Evolutionary conservation across 1,140 invertebrate genomes (phyloP), one percentile per base, ranked within the genome.

Genomic region (Procambarus clarkii): DNA sequence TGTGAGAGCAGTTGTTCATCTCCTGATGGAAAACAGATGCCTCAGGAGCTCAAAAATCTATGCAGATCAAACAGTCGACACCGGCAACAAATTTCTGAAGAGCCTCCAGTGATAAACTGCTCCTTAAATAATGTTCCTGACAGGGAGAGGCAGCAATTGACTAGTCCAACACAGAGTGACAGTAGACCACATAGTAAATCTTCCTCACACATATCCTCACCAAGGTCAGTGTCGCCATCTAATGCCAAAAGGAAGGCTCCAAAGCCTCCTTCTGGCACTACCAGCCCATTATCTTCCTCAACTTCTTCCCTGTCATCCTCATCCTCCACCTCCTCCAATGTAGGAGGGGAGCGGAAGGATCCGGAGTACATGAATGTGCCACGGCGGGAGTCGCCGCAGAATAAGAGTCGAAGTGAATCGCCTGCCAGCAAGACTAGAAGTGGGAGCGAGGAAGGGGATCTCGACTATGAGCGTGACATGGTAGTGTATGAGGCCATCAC

Each of bases 321-420:
- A 34, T 93, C 91, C 88, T 92, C 92, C 87, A 77, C 90, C 87
- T 85, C 89, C 90, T 92, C 92, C 93, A 87, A 15, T n/a, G 24
- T 34, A 84, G 92, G 81, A 92, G 90, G 89, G 64, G 86, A 91
- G 76, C 84, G 92, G 89, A 93, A 81, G 89, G 92, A 92, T 69
- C 91, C 92, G 46, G 91, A 93, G n/a, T 96, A 96, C n/a, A 97
- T 97, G 2, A 92, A 92, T 60, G 92, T 92, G 24, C 89, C 97
- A 97, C 92, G 74, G 15, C 80, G 97, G 97, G 94, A 97, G 97
- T 91, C 83, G 34, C 46, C 90, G 93, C 97, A 98, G 95, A 97
- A 97, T 2, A 98, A 97, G 78, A 97, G 97, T 93, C 97, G 97
- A 2, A 97, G 97, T 0, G 97, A 97, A 93, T 95, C 94, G 76